These are phyloP conservation scores for Apodemus agrarius DNA, from an alignment of 2,797 vertebrate genomes.

Conservation along the genomic window DNA sequence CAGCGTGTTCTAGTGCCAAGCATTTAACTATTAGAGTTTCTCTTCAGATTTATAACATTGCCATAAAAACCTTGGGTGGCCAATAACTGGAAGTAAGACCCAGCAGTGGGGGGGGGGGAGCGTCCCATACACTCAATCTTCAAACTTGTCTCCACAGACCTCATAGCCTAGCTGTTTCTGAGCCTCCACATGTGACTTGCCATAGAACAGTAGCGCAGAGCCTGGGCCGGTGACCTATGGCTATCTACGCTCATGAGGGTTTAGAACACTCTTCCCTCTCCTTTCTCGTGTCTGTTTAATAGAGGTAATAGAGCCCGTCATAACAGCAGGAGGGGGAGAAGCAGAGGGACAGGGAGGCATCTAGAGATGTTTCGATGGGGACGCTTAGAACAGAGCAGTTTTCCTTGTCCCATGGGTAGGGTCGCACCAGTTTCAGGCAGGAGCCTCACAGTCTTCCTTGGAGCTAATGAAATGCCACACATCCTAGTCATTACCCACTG, in stretches of 20 bases:
- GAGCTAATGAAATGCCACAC: not conserved
- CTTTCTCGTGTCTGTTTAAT: slow-evolving; percentile 24
- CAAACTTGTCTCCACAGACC: not conserved
- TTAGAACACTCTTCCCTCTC: not conserved
- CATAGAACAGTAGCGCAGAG: not conserved
- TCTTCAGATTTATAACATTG: not conserved
- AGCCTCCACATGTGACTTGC: slow-evolving; percentile 13
- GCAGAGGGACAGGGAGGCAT: not conserved
- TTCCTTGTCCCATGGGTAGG: not conserved
- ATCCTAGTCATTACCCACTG: not conserved
- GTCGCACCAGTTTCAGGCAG: not conserved
- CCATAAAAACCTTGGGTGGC: not conserved
- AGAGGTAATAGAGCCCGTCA: not conserved
- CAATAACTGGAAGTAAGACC: not conserved
- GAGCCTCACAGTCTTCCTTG: not conserved
- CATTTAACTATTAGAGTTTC: not conserved
- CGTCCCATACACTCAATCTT: not conserved
- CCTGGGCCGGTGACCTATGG: not conserved
- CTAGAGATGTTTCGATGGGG: not conserved
- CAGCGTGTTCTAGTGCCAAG: not conserved
- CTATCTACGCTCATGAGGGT: not conserved
- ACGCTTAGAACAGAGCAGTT: not conserved
- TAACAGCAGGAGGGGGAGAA: not conserved
- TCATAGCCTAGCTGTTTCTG: not conserved
- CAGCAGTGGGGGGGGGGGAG: not conserved